Conservation (phyloP, 2,888 invertebrate species). For the Eutolmus rufibarbis region DNA sequence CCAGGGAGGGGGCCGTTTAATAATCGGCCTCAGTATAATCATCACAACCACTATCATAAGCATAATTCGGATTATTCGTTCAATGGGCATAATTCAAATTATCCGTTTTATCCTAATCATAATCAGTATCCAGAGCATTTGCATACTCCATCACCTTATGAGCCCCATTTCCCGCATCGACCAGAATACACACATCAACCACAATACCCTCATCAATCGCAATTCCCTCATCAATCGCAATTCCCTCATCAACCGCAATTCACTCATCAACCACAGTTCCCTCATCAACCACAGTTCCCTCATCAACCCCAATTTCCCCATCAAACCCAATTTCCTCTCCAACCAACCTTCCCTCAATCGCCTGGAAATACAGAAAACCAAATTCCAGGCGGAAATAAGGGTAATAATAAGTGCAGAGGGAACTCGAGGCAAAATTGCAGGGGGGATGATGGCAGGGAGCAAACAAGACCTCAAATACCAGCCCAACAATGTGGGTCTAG, state of each 20-base stretch:
- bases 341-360: neutral
- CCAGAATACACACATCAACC: neutral
- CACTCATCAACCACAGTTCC: neutral
- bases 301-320: neutral
- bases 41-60: neutral
- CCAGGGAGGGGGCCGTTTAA: neutral
- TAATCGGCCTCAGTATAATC: neutral
- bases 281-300: neutral
- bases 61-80: neutral
- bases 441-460: neutral
- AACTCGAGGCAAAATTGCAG: neutral
- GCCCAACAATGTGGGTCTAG: neutral
- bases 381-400: conserved; percentile 7
- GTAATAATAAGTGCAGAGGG: neutral
- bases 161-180: neutral
- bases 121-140: neutral
- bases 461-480: neutral
- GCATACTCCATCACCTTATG: neutral
- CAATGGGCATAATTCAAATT: neutral
- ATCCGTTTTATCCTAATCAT: neutral
- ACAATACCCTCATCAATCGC: neutral
- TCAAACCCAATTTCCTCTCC: neutral
- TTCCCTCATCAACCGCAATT: neutral
- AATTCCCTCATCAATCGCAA: neutral
- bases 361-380: neutral